Evolutionary conservation across 2,888 invertebrate species (phyloP), one percentile per base, ranked within the genome.

Genomic region (Conchocele bisecta): DNA sequence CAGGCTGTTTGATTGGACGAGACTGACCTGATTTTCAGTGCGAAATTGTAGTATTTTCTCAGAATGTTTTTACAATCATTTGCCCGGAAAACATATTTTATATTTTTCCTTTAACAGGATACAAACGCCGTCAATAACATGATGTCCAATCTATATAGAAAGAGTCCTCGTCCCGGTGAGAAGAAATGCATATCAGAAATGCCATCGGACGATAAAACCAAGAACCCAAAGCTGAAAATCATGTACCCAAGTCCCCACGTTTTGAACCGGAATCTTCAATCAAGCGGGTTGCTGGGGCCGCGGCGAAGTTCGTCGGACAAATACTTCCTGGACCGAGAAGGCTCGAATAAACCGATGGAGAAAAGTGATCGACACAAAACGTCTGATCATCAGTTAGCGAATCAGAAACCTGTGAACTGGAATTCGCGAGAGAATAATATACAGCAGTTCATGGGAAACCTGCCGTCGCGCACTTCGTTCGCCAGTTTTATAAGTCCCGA

Each of bases 81-180:
- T 22, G 11, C 15, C 22, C 13, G n/a, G n/a, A n/a, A n/a, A n/a
- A 31, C 17, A 22, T 37, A 46, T 20, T 9, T 29, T 24, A 1
- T 11, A 20, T 17, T 33, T 37, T 17, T 50, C 50, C 29, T 28
- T 51, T 71, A 77, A 7, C 69, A 88, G 88, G 86, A 89, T 46
- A 79, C 75, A 7, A 90, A 90, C 80, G 44, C 82, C 7, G 82
- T 88, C 65, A 90, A 89, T 71, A 83, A 75, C 46, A 81, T 85
- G 65, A 84, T 90, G 84, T 79, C 84, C n/a, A 83, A 81, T 44
- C 54, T 89, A 53, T 90, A 90, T 71, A 82, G 75, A 48, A 80
- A 69, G 29, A 75, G 68, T 22, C 72, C 80, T 11, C 50, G 60
- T 17, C 15, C 9, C 6, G 41, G 28, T 28, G 56, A 65, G 24